Conservation (phyloP, 1,140 invertebrate species). For the Hylaeus volcanicus region DNA sequence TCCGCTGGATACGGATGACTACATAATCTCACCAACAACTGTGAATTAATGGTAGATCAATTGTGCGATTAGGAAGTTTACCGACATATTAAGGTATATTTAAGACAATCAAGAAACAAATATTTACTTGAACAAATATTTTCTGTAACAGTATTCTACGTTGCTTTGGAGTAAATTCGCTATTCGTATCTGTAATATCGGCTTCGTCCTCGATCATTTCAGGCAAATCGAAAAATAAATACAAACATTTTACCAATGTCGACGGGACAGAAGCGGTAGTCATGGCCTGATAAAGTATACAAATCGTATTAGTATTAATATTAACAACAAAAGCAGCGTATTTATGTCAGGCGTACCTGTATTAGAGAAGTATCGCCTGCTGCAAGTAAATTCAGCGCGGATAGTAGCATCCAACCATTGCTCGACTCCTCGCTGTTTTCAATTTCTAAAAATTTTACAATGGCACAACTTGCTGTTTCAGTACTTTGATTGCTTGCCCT, state of each 20-base stretch:
- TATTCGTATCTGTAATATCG: constrained; percentile 86
- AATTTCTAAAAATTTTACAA: constrained; percentile 97
- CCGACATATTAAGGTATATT: not conserved
- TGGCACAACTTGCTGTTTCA: constrained; percentile 96
- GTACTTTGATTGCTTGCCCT: constrained; percentile 97
- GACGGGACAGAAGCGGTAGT: constrained; percentile 97
- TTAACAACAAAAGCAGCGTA: constrained; percentile 1
- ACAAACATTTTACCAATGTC: constrained; percentile 98
- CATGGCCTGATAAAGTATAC: constrained; percentile 88
- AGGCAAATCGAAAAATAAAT: constrained; percentile 99
- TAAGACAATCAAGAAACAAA: constrained; percentile 1
- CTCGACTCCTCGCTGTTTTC: constrained; percentile 95
- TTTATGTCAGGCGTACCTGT: constrained; percentile 83
- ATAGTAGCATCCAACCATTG: constrained; percentile 97
- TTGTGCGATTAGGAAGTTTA: not conserved
- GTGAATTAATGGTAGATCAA: constrained; percentile 60
- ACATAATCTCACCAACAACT: constrained; percentile 96
- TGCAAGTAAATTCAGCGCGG: constrained; percentile 93
- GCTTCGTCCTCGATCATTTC: constrained; percentile 91
- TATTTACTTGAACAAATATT: constrained; percentile 94
- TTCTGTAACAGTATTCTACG: constrained; percentile 96
- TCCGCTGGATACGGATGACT: constrained; percentile 96
- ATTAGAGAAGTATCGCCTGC: constrained; percentile 90
- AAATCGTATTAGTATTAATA: not conserved
- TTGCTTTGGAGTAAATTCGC: constrained; percentile 95